Conservation (phyloP, 30 jellyfish, hydroid and myxozoan species). For the Cassiopea xamachana region DNA sequence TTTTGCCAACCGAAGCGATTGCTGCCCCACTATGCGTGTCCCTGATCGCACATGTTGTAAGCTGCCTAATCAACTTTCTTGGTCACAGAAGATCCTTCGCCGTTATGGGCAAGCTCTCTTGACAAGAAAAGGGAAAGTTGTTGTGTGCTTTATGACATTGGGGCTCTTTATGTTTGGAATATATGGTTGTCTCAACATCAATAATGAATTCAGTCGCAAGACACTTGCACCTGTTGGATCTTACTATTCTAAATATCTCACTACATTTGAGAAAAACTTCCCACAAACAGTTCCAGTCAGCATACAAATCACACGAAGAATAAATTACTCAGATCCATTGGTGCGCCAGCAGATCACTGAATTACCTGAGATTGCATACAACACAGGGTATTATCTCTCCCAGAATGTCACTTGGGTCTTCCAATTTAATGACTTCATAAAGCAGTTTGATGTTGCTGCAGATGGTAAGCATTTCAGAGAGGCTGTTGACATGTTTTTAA, state of each 20-base stretch:
- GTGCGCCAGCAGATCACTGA: slow-evolving; percentile 43
- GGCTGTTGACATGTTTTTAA: slow-evolving; percentile 14
- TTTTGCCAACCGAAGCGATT: slow-evolving; percentile 53
- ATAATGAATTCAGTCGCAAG: slow-evolving; percentile 65
- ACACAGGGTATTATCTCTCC: slow-evolving; percentile 58
- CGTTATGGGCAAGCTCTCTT: slow-evolving; percentile 44
- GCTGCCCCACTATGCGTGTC: slow-evolving; percentile 56
- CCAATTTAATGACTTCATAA: slow-evolving; percentile 37
- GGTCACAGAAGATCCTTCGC: slow-evolving; percentile 47
- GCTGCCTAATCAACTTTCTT: slow-evolving; percentile 58
- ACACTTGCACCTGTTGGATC: slow-evolving; percentile 69
- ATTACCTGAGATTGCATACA: slow-evolving; percentile 33
- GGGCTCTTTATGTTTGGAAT: slow-evolving; percentile 60
- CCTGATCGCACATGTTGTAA: slow-evolving; percentile 64
- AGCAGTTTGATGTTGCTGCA: neutral
- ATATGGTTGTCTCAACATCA: slow-evolving; percentile 64
- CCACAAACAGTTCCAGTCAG: slow-evolving; percentile 82
- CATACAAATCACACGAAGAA: slow-evolving; percentile 28
- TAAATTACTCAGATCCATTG: slow-evolving; percentile 58
- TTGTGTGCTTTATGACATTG: slow-evolving; percentile 46
- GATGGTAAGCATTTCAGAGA: slow-evolving; percentile 25
- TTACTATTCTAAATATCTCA: slow-evolving; percentile 53
- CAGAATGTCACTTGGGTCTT: slow-evolving; percentile 60
- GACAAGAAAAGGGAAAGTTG: slow-evolving; percentile 28
- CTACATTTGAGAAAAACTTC: slow-evolving; percentile 32